Evolutionary conservation across 2,797 vertebrate genomes (phyloP).

Genomic region (Epinephelus coioides): DNA sequence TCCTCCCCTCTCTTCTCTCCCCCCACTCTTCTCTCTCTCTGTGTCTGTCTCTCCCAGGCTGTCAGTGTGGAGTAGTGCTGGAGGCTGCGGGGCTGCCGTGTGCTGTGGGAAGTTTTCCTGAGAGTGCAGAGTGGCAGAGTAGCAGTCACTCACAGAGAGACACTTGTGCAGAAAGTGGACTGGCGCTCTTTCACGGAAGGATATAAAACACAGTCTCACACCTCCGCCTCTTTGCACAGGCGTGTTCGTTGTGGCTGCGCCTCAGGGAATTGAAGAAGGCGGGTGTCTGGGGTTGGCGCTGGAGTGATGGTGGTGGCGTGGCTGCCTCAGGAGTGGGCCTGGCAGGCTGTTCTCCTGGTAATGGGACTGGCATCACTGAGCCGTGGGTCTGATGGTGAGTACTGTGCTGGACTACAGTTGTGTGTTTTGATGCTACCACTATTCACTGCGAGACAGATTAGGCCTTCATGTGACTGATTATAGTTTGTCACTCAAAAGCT

Average conservation of each 20-base stretch:
- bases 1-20: slow-evolving; percentile 59
- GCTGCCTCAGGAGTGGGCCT: slow-evolving; percentile 67
- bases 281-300: slow-evolving; percentile 29
- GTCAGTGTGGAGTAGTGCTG: slow-evolving; percentile 82
- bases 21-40: slow-evolving; percentile 59
- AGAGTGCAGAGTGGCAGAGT: slow-evolving; percentile 53
- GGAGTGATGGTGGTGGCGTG: slow-evolving; percentile 64
- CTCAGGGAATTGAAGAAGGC: slow-evolving; percentile 72
- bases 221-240: slow-evolving; percentile 48
- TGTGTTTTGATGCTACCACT: slow-evolving; percentile 15
- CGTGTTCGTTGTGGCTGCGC: slow-evolving; percentile 55
- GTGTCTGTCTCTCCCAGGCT: slow-evolving; percentile 78
- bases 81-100: slow-evolving; percentile 69
- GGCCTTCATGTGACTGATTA: background rate
- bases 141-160: slow-evolving; percentile 55
- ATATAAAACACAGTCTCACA: slow-evolving; percentile 52
- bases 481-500: background rate
- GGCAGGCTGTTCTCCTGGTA: slow-evolving; percentile 73
- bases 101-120: slow-evolving; percentile 75
- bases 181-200: slow-evolving; percentile 41
- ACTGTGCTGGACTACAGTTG: slow-evolving; percentile 1
- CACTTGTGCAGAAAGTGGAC: slow-evolving; percentile 44
- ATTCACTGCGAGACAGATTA: background rate
- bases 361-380: slow-evolving; percentile 75
- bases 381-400: slow-evolving; percentile 80